Base-by-base conservation (phyloP, 2,797 vertebrate genomes). In the Acrossocheilus fasciatus region DNA sequence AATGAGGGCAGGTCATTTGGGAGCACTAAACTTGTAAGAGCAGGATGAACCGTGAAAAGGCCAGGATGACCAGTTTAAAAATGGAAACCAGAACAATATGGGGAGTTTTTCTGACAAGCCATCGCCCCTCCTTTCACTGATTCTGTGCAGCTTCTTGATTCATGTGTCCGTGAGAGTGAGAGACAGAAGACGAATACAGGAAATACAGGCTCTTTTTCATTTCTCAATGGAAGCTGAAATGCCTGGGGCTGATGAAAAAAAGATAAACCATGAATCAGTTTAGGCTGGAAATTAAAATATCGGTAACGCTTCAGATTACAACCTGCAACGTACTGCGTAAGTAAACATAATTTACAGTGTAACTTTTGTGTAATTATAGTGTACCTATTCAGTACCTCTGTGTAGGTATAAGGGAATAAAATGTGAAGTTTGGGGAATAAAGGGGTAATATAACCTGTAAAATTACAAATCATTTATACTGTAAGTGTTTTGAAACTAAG, bases 221-320 rank as follows among this genome's bases (percentile, higher is more conserved):
- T 64, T 85, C 26, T 86, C 87, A 62, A 54, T 41, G 45, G 74
- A 74, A 41, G 81, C 52, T 54, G 84, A 77, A 54, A 66, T 81
- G 20, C 82, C 86, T 18, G 17, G 18, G 76, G 64, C 36, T 89
- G 82, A 77, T 78, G 43, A 84, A n/a, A 80, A 85, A 70, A 78
- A 41, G 8, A 43, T 10, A 43, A 43, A 43, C 41, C 41, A 43
- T 43, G 41, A 43, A 43, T 43, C 41, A 43, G 41, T 43, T 43
- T 10, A 43, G 41, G 41, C 41, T 43, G 41, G 41, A 43, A 43
- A 43, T 43, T 8, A 43, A 43, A 43, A 43, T 43, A 43, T 43
- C 9, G 8, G 41, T 41, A 41, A 41, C 7, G 8, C 41, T 41
- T 41, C 8, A 41, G 8, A 41, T 41, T 41, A 41, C 41, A 41